Conservation (phyloP, 2,888 invertebrate genomes). For the Ichneumoninae sp. region DNA sequence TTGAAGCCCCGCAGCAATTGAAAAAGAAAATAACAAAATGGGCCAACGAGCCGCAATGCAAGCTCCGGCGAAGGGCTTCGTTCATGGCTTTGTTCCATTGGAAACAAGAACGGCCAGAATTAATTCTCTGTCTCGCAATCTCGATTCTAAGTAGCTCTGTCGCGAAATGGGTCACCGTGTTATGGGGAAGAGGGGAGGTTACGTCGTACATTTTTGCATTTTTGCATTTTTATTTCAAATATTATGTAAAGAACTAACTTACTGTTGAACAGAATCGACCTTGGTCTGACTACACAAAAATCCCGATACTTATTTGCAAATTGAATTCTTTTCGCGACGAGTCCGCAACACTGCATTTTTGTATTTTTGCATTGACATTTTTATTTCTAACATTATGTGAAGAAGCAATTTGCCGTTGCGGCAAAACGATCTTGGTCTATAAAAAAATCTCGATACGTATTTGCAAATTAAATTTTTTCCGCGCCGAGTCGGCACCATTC, state of each 20-base stretch:
- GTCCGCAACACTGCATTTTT: no score
- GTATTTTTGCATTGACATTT: no score
- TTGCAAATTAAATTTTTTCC: background rate
- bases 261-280: no score
- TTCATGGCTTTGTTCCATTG: constrained; percentile 20
- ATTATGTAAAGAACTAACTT: no score
- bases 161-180: background rate
- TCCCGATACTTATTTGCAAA: no score
- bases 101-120: constrained; percentile 22
- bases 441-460: background rate
- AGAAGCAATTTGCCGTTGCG: no score
- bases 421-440: background rate
- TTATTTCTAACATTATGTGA: no score
- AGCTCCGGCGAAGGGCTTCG: constrained; percentile 30
- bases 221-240: no score
- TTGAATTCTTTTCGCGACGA: no score
- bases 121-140: constrained; percentile 19
- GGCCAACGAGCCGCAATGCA: constrained; percentile 10
- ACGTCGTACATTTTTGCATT: background rate
- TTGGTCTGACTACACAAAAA: no score
- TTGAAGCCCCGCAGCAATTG: constrained; percentile 60
- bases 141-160: constrained; percentile 5
- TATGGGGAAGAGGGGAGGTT: background rate
- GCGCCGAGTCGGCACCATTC: no score
- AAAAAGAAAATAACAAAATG: constrained; percentile 15